These are phyloP conservation scores for Phalacrocorax brasilianus DNA, from an alignment of 2,113 vertebrate genomes.

Conservation along the genomic window DNA sequence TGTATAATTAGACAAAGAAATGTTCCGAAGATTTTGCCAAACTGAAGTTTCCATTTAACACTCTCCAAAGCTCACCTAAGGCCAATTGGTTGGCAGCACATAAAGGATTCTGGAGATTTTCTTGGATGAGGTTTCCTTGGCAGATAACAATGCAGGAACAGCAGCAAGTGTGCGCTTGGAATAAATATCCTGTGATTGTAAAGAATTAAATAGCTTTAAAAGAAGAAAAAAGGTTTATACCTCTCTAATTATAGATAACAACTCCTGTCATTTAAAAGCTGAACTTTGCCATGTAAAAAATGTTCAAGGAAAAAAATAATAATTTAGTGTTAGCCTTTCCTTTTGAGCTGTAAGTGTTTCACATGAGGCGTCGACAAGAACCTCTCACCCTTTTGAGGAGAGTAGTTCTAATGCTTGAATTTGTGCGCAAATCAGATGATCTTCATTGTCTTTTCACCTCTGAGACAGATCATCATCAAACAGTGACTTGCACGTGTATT, in stretches of 20 bases:
- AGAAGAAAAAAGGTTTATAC: neutral
- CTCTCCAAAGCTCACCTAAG: neutral
- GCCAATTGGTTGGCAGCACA: neutral
- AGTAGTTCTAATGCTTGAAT: neutral
- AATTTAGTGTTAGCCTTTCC: neutral
- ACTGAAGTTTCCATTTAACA: neutral
- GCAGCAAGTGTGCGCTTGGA: neutral
- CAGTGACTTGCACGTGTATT: neutral
- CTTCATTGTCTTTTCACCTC: neutral
- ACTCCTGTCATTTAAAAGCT: neutral
- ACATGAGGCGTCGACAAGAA: neutral
- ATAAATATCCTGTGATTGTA: neutral
- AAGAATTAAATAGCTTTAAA: neutral
- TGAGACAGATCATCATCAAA: neutral
- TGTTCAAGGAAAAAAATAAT: neutral
- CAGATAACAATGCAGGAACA: neutral
- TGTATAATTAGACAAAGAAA: constrained; percentile 2
- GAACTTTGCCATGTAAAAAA: neutral
- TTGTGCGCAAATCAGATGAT: neutral
- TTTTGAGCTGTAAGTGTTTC: neutral
- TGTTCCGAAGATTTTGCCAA: neutral
- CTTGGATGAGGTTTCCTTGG: constrained; percentile 19
- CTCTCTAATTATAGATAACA: neutral
- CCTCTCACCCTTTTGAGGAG: neutral
- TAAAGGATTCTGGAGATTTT: neutral